Percentiles rank a stretch among this genome's conserved stretches.
Evolutionary conservation across 2,888 invertebrate species (phyloP).

Genomic region (Candidula unifasciata): DNA sequence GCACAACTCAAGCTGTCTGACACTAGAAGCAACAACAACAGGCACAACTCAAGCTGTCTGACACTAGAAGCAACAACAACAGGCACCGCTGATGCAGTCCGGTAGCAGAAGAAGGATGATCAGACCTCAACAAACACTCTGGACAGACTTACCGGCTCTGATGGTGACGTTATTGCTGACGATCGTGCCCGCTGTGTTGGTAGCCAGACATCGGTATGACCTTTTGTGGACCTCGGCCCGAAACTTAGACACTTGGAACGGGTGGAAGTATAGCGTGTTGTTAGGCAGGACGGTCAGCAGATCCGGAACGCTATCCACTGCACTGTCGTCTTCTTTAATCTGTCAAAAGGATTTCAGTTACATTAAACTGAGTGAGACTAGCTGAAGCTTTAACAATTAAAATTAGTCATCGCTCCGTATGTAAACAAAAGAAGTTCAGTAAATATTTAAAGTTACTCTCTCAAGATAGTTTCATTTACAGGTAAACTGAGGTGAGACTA

Average conservation of each 20-base stretch:
- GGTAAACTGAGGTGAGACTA: no score
- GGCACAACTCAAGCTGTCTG: no score
- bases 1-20: background rate
- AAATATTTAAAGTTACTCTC: no score
- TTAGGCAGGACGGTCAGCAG: slow-evolving; percentile 89
- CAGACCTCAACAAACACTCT: no score
- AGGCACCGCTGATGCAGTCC: background rate
- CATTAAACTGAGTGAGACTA: background rate
- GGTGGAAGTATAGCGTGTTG: slow-evolving; percentile 94
- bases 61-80: no score
- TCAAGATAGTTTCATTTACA: no score
- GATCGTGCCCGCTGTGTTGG: slow-evolving; percentile 91
- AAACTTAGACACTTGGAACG: slow-evolving; percentile 95
- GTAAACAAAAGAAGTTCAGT: background rate
- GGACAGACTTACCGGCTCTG: slow-evolving; percentile 89
- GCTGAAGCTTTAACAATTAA: background rate
- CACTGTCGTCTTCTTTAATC: slow-evolving; percentile 86
- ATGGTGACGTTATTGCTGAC: slow-evolving; percentile 95
- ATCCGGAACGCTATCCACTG: slow-evolving; percentile 93
- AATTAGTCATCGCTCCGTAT: background rate
- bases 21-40: background rate
- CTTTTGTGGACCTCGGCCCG: slow-evolving; percentile 95
- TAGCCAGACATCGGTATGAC: slow-evolving; percentile 92
- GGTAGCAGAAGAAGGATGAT: no score
- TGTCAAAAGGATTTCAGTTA: no score